Percentiles rank a stretch among this genome's conserved stretches.
phyloP scores from a whole-genome alignment of 2,113 vertebrate genomes.

The Pteruthius melanotis region DNA sequence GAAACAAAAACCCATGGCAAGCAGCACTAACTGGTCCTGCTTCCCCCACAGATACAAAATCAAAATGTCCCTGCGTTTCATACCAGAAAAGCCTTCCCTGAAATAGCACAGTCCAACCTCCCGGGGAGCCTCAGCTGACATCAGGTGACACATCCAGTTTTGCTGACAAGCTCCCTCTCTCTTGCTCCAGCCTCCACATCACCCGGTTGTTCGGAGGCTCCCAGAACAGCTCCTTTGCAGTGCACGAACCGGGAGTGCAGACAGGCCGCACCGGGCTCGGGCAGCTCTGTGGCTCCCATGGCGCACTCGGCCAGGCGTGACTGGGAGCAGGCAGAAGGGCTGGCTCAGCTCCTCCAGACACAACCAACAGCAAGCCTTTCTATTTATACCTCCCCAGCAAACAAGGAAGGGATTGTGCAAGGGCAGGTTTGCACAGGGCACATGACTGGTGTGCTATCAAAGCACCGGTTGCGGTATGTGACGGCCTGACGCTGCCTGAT shows the following conservation, averaged over 20 bases:
- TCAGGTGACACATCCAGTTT: neutral
- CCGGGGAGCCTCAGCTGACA: neutral
- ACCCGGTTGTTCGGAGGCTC: fast-evolving
- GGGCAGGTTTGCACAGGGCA: neutral
- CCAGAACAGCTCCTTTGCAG: neutral
- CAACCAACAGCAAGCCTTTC: neutral
- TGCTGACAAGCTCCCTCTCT: neutral
- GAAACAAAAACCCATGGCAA: neutral
- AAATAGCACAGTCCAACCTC: neutral
- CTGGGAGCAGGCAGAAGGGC: neutral
- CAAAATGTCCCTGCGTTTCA: neutral
- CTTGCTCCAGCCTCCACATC: neutral
- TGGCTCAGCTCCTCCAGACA: neutral
- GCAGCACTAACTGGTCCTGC: neutral
- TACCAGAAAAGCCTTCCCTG: neutral
- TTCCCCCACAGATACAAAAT: neutral
- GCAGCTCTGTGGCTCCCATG: neutral
- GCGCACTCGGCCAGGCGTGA: fast-evolving
- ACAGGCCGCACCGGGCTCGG: fast-evolving
- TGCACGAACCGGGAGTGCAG: fast-evolving
- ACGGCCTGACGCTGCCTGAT: fast-evolving
- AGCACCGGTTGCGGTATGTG: fast-evolving
- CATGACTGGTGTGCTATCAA: neutral
- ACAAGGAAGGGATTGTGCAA: neutral
- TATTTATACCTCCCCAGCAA: constrained; percentile 14